Evolutionary conservation across 2,888 invertebrate species (phyloP), one percentile per base, ranked within the genome.

Genomic region (Caenorhabditis virilis): DNA sequence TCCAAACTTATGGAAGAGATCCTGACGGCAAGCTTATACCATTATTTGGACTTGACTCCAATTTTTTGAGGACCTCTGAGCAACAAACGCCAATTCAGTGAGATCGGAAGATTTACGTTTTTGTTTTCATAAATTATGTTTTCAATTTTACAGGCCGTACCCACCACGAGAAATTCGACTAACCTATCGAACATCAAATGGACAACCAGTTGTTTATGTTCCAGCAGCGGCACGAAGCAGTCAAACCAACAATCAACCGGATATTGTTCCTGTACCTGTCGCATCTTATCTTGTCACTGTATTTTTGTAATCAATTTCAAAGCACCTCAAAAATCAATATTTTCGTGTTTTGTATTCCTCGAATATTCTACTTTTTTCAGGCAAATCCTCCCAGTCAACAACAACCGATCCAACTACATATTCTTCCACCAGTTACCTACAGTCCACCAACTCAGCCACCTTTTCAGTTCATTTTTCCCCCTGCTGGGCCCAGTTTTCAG

Each of bases 211-310:
- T 1, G 72, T 65, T 25, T 72, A 57, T 23, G 43, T 72, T 3
- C 72, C 72, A 2, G 58, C 69, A 1, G 41, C 61, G 15, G 11
- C 49, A 27, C 38, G 23, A n/a, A n/a, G 16, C 4, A 11, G 20
- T 16, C 38, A 2, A 23, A 25, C 27, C 11, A 35, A 1, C 6
- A 6, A 30, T 23, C 46, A 39, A 15, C 18, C 3, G 9, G 18
- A 55, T 13, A 54, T 56, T 15, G 30, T 58, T 9, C 57, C 66
- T 18, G 54, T 56, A 15, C 66, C 67, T 7, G 66, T 58, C 27
- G 60, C 69, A 22, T 63, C 63, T 18, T 66, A 69, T 49, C 58
- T 72, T 23, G 72, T 72, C 46, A 72, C 72, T 22, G 72, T 72
- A 62, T 6, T 16, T 13, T 42, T 42, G 13, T 11, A 42, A 16